Evolutionary conservation across 2,888 invertebrate species (phyloP), one percentile per base, ranked within the genome.

Genomic region (Perdita meconis): DNA sequence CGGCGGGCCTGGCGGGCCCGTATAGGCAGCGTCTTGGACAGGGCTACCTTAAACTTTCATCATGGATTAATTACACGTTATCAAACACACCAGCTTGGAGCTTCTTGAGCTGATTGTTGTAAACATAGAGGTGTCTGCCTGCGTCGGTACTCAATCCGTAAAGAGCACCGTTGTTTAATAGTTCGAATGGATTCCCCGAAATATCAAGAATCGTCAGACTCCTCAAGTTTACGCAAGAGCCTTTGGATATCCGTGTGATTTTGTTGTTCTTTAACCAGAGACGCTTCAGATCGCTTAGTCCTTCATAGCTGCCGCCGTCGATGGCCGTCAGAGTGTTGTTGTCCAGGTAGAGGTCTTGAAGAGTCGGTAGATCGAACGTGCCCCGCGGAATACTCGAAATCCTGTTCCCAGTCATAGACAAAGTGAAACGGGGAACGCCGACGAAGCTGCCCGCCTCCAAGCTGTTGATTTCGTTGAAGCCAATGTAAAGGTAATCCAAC

Each of bases 321-420:
- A 86, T 73, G 12, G 67, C 81, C 16, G 72, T 78, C 56, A 87
- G 50, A 0, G 60, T 63, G 10, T 88, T 88, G 13, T 86, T 84
- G n/a, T 65, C 75, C 40, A 87, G 53, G 42, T 83, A 67, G 30
- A 88, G 69, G 38, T 86, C 80, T 6, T 63, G 74, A 4, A 88
- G 73, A 1, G 66, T 80, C 0, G 87, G 81, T 57, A 85, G 44
- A 16, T 86, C 61, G 53, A 87, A 85, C 0, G 84, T 75, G 5
- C 80, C 85, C 64, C 89, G 90, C 26, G 88, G 87, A 63, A 93
- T 89, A 60, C 84, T 88, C 4, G 86, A 89, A 67, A 93, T 89
- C 77, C 87, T 91, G 83, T 93, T 93, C 61, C 92, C 91, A 75
- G 91, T 93, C 34, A 93, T 76, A 71, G 93, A 93, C 24, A 93